Percentiles rank a stretch among this genome's conserved stretches.
Conservation (phyloP, 2,888 invertebrate species). For the Troides helena region DNA sequence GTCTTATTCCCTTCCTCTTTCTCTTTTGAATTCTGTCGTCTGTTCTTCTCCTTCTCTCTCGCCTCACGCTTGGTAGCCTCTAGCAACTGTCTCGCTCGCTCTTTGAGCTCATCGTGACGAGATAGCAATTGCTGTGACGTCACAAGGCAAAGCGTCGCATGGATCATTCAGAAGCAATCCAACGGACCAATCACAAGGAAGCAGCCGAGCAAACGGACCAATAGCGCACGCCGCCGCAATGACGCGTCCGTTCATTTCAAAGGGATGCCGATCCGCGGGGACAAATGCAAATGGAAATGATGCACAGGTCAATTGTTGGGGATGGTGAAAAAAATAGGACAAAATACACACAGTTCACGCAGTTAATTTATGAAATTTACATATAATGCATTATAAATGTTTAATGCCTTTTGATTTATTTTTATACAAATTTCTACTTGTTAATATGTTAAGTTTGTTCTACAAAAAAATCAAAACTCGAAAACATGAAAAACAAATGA, state of each 20-base stretch:
- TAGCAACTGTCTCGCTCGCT: conserved; percentile 89
- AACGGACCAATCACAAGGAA: conserved; percentile 45
- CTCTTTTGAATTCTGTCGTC: conserved; percentile 58
- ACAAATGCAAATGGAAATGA: conserved; percentile 56
- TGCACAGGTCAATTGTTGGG: conserved; percentile 15
- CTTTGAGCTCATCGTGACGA: conserved; percentile 91
- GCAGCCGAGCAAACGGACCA: conserved; percentile 43
- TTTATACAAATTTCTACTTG: too few species aligned
- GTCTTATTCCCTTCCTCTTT: conserved; percentile 86
- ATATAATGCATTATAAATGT: too few species aligned
- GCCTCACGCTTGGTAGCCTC: conserved; percentile 88
- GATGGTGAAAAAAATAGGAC: not conserved
- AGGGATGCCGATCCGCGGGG: conserved; percentile 50
- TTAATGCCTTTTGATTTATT: too few species aligned
- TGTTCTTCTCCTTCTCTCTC: conserved; percentile 66
- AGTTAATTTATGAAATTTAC: not conserved
- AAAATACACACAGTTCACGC: not conserved
- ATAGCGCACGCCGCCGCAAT: conserved; percentile 39
- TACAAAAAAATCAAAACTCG: not conserved
- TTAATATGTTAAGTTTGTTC: too few species aligned
- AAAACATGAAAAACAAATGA: not conserved
- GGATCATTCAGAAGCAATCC: conserved; percentile 44
- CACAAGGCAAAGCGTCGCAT: conserved; percentile 15
- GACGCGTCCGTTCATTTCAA: conserved; percentile 41
- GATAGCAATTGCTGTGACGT: conserved; percentile 84